phyloP scores from a whole-genome alignment of 2,888 invertebrate species.

The Drosophila hawaiiensis region DNA sequence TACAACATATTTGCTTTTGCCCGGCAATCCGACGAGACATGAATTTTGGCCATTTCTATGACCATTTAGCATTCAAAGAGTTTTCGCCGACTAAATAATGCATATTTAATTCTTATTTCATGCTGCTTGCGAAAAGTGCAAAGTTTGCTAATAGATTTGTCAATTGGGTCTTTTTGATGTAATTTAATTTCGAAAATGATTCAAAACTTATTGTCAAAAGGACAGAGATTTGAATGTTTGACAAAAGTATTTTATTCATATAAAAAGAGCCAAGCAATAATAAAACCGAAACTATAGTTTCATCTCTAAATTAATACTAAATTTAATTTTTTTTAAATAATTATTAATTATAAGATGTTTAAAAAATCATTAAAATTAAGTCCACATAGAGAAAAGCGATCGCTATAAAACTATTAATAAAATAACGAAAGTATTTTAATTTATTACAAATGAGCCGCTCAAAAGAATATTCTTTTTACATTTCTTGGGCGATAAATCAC shows the following conservation, averaged over 20 bases:
- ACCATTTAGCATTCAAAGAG: constrained; percentile 59
- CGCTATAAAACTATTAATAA: too few species aligned
- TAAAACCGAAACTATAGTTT: not conserved
- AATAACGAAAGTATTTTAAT: too few species aligned
- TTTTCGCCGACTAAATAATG: constrained; percentile 54
- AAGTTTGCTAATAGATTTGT: constrained; percentile 7
- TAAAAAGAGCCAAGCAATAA: not conserved
- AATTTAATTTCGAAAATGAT: not conserved
- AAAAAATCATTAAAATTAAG: not conserved
- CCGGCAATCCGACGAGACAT: constrained; percentile 26
- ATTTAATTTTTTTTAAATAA: too few species aligned
- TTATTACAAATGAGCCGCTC: not conserved
- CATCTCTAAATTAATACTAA: not conserved
- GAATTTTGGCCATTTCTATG: constrained; percentile 49
- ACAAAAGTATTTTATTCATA: not conserved
- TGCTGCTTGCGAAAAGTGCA: not conserved
- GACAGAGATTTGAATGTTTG: rapidly evolving
- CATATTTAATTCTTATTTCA: constrained; percentile 35
- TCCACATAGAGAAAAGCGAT: too few species aligned
- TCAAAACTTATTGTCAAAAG: rapidly evolving
- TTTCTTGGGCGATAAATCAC: too few species aligned
- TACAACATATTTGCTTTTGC: constrained; percentile 72
- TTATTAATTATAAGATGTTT: too few species aligned
- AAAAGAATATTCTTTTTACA: too few species aligned
- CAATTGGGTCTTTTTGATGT: not conserved